A percentile compares a stretch with the other conserved stretches of the same genome.
Conservation (phyloP, 2,888 invertebrate species). For the Opisthograptis luteolata region DNA sequence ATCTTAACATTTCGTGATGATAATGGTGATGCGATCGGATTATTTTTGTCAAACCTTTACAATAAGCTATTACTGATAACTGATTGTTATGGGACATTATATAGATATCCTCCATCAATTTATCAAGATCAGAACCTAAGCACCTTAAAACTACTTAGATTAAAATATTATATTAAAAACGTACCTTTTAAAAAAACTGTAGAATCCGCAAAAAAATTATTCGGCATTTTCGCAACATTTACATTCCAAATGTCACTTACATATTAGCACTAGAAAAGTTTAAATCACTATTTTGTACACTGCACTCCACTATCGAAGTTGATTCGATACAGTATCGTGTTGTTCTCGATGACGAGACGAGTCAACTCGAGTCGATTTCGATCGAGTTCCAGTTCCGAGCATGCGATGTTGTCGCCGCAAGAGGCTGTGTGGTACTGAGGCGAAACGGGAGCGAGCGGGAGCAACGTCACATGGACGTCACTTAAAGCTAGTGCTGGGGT, state of each 20-base stretch:
- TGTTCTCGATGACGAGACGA: constrained; percentile 22
- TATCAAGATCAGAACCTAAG: too few species aligned
- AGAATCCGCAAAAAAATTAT: constrained; percentile 1
- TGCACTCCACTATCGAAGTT: constrained; percentile 66
- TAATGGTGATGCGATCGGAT: too few species aligned
- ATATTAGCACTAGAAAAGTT: constrained; percentile 27
- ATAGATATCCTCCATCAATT: too few species aligned
- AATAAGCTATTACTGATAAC: too few species aligned
- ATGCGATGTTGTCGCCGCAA: constrained; percentile 57
- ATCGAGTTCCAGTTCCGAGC: constrained; percentile 8
- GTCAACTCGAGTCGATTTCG: constrained; percentile 17
- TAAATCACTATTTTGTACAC: constrained; percentile 59
- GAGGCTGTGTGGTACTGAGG: constrained; percentile 78
- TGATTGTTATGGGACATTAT: too few species aligned
- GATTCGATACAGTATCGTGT: constrained; percentile 21
- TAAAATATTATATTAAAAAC: neutral
- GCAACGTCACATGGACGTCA: constrained; percentile 61
- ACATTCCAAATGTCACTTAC: constrained; percentile 32
- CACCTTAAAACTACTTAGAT: neutral
- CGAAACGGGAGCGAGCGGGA: constrained; percentile 59
- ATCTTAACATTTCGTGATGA: too few species aligned
- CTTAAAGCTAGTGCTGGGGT: constrained; percentile 47
- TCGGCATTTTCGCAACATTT: constrained; percentile 23
- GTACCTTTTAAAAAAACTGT: constrained; percentile 29
- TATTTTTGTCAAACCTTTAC: too few species aligned